Evolutionary conservation across 2,113 vertebrate species (phyloP).

Genomic region (Perca fluviatilis): DNA sequence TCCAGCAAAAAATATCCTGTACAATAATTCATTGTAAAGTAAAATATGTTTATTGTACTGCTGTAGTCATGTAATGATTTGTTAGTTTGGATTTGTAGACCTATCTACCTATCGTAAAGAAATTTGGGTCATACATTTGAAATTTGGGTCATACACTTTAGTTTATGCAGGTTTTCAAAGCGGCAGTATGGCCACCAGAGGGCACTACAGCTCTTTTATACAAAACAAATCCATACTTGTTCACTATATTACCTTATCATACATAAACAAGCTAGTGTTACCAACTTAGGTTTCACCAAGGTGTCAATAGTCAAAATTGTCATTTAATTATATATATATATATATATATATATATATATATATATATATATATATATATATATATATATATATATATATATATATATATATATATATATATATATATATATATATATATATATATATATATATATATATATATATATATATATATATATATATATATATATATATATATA

Average conservation of each 20-base stretch:
- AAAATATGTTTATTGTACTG: slow-evolving; percentile 82
- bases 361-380: too few relatives aligned
- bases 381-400: too few relatives aligned
- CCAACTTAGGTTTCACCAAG: background rate
- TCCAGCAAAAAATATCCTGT: slow-evolving; percentile 73
- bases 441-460: too few relatives aligned
- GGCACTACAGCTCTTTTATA: slow-evolving; percentile 35
- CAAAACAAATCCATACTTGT: background rate
- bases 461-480: too few relatives aligned
- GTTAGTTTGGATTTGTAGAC: background rate
- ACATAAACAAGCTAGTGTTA: background rate
- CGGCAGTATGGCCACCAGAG: slow-evolving; percentile 38
- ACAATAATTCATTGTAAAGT: slow-evolving; percentile 80
- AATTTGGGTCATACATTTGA: too few relatives aligned
- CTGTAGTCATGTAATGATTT: slow-evolving; percentile 25
- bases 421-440: too few relatives aligned
- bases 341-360: too few relatives aligned
- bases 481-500: too few relatives aligned
- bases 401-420: too few relatives aligned
- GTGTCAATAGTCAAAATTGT: background rate
- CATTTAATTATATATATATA: too few relatives aligned
- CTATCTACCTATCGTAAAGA: too few relatives aligned
- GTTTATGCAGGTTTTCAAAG: background rate
- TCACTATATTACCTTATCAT: background rate
- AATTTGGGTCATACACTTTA: background rate